Evolutionary conservation across 1,140 invertebrate genomes (phyloP).

Genomic region (Drepana arcuata): DNA sequence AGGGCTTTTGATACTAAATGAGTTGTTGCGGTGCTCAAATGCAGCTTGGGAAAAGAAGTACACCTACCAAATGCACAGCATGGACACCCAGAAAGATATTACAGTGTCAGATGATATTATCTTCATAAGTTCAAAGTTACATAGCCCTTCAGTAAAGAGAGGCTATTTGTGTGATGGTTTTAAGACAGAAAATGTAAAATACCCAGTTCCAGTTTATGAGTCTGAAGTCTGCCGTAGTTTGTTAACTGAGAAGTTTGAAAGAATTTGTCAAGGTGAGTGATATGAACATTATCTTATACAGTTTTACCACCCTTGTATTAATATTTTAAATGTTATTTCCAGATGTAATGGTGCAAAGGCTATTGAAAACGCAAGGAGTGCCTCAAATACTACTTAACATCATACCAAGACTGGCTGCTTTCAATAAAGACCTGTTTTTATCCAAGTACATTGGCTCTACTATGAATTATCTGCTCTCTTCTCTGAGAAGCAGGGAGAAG

Average conservation of each 20-base stretch:
- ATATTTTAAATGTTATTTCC: slow-evolving; percentile 21
- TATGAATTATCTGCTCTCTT: slow-evolving; percentile 84
- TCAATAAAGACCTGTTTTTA: slow-evolving; percentile 88
- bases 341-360: slow-evolving; percentile 85
- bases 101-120: slow-evolving; percentile 74
- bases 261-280: slow-evolving; percentile 81
- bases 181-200: slow-evolving; percentile 58
- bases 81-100: slow-evolving; percentile 61
- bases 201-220: slow-evolving; percentile 79
- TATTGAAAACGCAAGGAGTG: slow-evolving; percentile 83
- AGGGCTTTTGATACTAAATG: slow-evolving; percentile 94
- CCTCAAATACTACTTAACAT: slow-evolving; percentile 91
- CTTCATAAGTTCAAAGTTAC: slow-evolving; percentile 73
- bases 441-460: slow-evolving; percentile 83
- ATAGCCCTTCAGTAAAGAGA: slow-evolving; percentile 73
- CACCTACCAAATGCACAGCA: slow-evolving; percentile 76
- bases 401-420: slow-evolving; percentile 94
- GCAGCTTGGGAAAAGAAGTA: slow-evolving; percentile 89
- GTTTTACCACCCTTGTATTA: no score
- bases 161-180: slow-evolving; percentile 67
- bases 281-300: no score
- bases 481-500: slow-evolving; percentile 83
- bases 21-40: slow-evolving; percentile 94
- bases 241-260: slow-evolving; percentile 87
- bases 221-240: slow-evolving; percentile 90